Conservation (phyloP, 2,888 invertebrate genomes). For the Brenthis hecate region DNA sequence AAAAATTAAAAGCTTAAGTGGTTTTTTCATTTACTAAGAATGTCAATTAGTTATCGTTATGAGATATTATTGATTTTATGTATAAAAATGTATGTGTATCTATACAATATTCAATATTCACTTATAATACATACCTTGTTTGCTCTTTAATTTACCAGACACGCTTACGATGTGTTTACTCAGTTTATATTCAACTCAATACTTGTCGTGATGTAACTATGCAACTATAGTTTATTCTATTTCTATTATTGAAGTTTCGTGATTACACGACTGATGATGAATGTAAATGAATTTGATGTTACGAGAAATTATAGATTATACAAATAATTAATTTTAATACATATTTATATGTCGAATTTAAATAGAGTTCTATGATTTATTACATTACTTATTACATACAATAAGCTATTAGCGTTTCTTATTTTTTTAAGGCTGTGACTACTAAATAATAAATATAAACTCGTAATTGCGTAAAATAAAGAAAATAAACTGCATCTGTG, state of each 20-base stretch:
- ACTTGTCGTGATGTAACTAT: slow-evolving; percentile 26
- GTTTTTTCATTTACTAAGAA: too few species aligned
- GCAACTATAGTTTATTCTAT: slow-evolving; percentile 15
- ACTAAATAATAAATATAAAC: too few species aligned
- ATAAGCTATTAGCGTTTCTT: too few species aligned
- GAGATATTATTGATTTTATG: neutral
- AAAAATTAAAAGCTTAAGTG: neutral
- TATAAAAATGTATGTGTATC: neutral
- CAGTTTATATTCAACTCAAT: slow-evolving; percentile 29
- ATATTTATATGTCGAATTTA: too few species aligned
- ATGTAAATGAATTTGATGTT: slow-evolving; percentile 25
- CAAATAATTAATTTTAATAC: neutral
- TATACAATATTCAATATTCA: neutral
- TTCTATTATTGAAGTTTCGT: slow-evolving; percentile 31
- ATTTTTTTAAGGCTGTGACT: too few species aligned
- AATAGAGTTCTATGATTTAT: too few species aligned
- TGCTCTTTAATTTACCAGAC: slow-evolving; percentile 5
- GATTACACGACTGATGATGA: slow-evolving; percentile 30
- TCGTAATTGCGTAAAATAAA: too few species aligned
- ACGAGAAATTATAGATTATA: slow-evolving; percentile 10
- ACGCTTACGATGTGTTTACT: slow-evolving; percentile 10
- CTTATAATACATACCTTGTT: slow-evolving; percentile 6
- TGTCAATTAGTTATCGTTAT: too few species aligned
- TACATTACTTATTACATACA: too few species aligned
- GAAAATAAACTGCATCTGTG: too few species aligned